Base-by-base conservation (phyloP, 1,140 invertebrate genomes). In the Metaphire vulgaris region DNA sequence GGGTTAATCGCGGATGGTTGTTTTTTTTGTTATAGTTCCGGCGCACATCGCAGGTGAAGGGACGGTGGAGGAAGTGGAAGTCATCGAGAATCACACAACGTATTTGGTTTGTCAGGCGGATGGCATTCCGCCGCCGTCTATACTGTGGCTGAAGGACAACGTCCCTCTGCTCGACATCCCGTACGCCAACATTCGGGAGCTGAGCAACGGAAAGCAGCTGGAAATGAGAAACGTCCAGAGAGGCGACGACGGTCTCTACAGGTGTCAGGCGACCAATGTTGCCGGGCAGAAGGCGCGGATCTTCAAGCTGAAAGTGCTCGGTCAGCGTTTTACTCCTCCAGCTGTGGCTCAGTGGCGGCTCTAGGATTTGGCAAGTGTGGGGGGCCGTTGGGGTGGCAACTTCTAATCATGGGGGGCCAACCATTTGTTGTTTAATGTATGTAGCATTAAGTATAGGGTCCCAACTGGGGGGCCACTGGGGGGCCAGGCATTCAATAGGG, bases 51-150 rank as follows among this genome's bases (percentile, higher is more conserved):
- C 81, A 12, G 72, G 76, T 15, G 72, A 76, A 2, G 81, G 79
- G 26, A 33, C 83, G 21, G 76, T 80, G 26, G 81, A 79, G 12
- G 74, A 79, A 29, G 71, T 83, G 32, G 76, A 75, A 1, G 82
- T 83, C 2, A 78, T 81, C 2, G 80, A 85, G 77, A 85, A 86
- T 75, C 75, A 77, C 30, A 84, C 81, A 12, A 68, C 81, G 16
- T 74, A 72, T 29, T 80, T 89, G 1, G 78, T 86, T 33, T 89
- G 89, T 80, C 83, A 82, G 14, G 86, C 87, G 1, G 79, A 80
- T 69, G 88, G 88, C 16, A 84, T 85, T 33, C 89, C 89, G 16
- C 74, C 79, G 15, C 87, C 89, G 16, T 82, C 83, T 26, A 84
- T 89, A 67, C 79, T 84, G 12, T 89, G 89, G 89, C 72, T 79